Base-by-base conservation (phyloP, 2,797 vertebrate genomes). In the Gadopsis marmoratus region DNA sequence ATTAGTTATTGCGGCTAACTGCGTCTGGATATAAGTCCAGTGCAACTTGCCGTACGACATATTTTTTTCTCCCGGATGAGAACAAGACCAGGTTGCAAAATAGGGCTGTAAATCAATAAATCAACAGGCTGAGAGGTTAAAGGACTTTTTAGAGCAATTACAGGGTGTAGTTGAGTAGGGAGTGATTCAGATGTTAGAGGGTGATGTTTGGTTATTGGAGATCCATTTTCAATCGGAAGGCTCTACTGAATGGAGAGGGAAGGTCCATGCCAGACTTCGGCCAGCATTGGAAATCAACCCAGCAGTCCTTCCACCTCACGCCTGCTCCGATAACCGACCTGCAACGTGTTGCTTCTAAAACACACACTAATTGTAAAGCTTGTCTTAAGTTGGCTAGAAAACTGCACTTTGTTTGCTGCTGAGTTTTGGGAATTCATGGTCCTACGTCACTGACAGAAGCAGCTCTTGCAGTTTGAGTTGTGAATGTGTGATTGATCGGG, bases 401-500 rank as follows among this genome's bases (percentile, higher is more conserved):
- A 19, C 13, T 8, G 2, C 12, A 3, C 16, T 21, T 39, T 43
- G 29, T 41, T 69, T 65, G 9, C 29, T 29, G 64, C 66, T 64
- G 59, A 79, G 17, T 64, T 56, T 66, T n/a, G 72, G 66, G 47
- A 35, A 72, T 66, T 61, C 1, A 1, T 31, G 26, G 47, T 68
- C 35, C 17, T 62, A 11, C 12, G 71, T 84, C 41, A 56, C 16
- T 63, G 26, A 71, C 31, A 64, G 58, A 55, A 26, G 17, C 68
- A 37, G 54, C 45, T 21, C 33, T 39, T 31, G 53, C 66, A 45
- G 69, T 74, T 51, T 31, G 76, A 67, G 50, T 23, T 54, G 65
- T 73, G 21, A 48, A 23, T 19, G 53, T 58, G 37, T 68, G 77
- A 91, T 88, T 86, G 87, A 90, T 88, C 39, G 19, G 53, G 50